phyloP scores from a whole-genome alignment of 2,113 vertebrate species.

The Proteles cristata region DNA sequence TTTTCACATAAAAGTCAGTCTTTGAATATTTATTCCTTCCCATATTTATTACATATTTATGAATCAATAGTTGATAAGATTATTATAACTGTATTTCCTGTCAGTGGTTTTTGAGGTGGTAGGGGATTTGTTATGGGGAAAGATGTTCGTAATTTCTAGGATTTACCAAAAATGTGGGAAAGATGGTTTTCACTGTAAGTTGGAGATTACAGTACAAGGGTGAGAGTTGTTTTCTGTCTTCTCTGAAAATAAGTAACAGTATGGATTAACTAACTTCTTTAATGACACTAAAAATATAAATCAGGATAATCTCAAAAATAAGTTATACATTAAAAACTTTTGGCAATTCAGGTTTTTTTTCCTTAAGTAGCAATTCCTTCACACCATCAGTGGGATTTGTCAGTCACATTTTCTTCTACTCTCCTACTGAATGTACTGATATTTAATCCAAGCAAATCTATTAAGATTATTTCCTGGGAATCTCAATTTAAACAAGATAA shows the following conservation, averaged over 20 bases:
- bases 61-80: background rate
- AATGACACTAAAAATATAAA: background rate
- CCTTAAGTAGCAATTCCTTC: background rate
- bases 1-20: background rate
- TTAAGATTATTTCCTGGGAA: background rate
- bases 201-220: background rate
- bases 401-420: background rate
- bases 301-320: background rate
- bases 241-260: background rate
- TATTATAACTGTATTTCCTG: background rate
- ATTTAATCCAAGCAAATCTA: background rate
- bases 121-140: background rate
- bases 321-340: background rate
- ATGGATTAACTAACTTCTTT: background rate
- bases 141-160: background rate
- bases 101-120: background rate
- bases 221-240: background rate
- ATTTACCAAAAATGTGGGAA: background rate
- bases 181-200: background rate
- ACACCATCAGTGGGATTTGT: background rate
- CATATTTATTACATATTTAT: background rate
- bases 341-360: background rate
- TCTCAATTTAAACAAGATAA: background rate
- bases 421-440: background rate
- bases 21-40: conserved; percentile 25